These are phyloP conservation scores for Polydrusus tereticollis DNA, from an alignment of 2,888 invertebrate genomes.

Conservation along the genomic window DNA sequence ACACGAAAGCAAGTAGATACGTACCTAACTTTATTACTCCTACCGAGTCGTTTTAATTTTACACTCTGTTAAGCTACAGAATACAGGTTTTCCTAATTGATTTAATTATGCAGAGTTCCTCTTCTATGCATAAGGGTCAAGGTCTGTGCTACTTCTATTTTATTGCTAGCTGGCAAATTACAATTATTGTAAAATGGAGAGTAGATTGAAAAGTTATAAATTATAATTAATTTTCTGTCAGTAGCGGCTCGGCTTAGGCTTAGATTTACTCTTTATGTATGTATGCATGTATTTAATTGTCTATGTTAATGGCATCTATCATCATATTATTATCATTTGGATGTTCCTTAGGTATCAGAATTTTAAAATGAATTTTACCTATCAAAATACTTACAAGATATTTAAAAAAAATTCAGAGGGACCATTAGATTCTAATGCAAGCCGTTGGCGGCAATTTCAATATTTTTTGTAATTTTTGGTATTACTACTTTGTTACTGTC, in stretches of 20 bases:
- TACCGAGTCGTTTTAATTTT: constrained; percentile 28
- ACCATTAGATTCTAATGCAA: too few species aligned
- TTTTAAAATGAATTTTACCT: too few species aligned
- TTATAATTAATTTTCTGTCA: constrained; percentile 2
- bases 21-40: constrained; percentile 20
- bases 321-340: too few species aligned
- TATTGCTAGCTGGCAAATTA: background rate
- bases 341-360: too few species aligned
- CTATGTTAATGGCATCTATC: too few species aligned
- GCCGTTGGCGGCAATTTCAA: too few species aligned
- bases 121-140: constrained; percentile 25
- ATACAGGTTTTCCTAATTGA: constrained; percentile 36
- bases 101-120: constrained; percentile 31
- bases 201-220: background rate
- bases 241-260: background rate
- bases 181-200: constrained; percentile 16
- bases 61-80: constrained; percentile 34
- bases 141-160: constrained; percentile 31
- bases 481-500: too few species aligned
- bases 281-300: too few species aligned
- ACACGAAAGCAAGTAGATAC: constrained; percentile 5
- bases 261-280: too few species aligned
- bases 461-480: too few species aligned
- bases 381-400: too few species aligned
- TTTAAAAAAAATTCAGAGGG: too few species aligned